A percentile compares a stretch with the other conserved stretches of the same genome.
These are phyloP conservation scores for Tragelaphus oryx DNA, from an alignment of 2,797 vertebrate species.

Conservation along the genomic window DNA sequence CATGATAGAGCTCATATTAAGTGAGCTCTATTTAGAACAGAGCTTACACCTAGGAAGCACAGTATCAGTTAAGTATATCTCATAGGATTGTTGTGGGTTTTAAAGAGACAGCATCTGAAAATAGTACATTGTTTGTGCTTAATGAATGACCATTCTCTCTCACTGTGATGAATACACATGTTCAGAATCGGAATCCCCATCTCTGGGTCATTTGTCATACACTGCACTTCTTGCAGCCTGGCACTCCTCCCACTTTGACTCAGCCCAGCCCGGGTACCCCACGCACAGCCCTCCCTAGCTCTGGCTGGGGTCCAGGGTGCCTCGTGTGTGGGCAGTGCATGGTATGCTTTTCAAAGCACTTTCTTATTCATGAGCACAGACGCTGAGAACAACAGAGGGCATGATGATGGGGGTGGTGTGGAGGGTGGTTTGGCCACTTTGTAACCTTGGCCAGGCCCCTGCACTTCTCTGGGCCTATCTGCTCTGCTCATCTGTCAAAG, in stretches of 20 bases:
- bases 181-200: background rate
- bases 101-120: conserved; percentile 28
- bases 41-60: background rate
- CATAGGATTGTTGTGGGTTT: background rate
- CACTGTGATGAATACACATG: background rate
- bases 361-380: background rate
- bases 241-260: background rate
- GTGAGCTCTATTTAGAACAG: background rate
- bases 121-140: background rate
- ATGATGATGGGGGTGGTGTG: background rate
- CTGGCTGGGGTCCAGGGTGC: background rate
- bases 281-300: background rate
- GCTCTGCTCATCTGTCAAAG: background rate
- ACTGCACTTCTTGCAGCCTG: background rate
- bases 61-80: background rate
- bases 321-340: conserved; percentile 31
- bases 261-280: background rate
- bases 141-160: background rate
- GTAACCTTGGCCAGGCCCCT: background rate
- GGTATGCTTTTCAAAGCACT: conserved; percentile 17
- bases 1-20: background rate
- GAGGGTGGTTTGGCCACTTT: background rate
- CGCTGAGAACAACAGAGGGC: conserved; percentile 2
- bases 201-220: background rate
- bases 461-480: background rate